Evolutionary conservation across 2,888 invertebrate species (phyloP).

Genomic region (Ethmia dodecea): DNA sequence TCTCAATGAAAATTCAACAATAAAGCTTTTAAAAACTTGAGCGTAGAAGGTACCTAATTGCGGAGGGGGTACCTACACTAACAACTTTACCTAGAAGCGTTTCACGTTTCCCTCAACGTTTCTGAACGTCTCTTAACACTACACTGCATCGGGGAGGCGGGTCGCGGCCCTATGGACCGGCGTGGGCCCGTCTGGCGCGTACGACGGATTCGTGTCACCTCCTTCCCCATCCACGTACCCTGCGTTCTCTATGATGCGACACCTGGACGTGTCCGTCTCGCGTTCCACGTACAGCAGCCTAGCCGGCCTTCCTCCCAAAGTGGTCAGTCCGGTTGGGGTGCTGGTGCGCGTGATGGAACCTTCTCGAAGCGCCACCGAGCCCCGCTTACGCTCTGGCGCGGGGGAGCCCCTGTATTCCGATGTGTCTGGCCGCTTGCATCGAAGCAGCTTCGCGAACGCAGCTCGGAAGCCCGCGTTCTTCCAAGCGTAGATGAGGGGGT

Average conservation of each 20-base stretch:
- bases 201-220: constrained; percentile 66
- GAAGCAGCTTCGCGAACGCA: constrained; percentile 82
- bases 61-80: constrained; percentile 64
- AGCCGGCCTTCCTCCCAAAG: constrained; percentile 60
- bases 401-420: constrained; percentile 76
- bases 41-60: constrained; percentile 71
- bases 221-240: constrained; percentile 63
- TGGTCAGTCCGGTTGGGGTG: constrained; percentile 46
- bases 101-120: constrained; percentile 72
- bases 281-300: constrained; percentile 57
- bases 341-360: constrained; percentile 60
- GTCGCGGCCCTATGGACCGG: constrained; percentile 52
- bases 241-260: constrained; percentile 71
- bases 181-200: constrained; percentile 64
- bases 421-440: constrained; percentile 80
- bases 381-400: constrained; percentile 71
- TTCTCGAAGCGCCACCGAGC: constrained; percentile 66
- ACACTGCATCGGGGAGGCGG: constrained; percentile 46
- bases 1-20: constrained; percentile 68
- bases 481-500: constrained; percentile 91
- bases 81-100: constrained; percentile 71
- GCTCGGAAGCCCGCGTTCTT: constrained; percentile 87
- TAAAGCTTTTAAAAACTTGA: constrained; percentile 74
- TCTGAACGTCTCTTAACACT: constrained; percentile 40
- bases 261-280: constrained; percentile 52